Evolutionary conservation across 2,113 vertebrate genomes (phyloP).

Genomic region (Nerophis lumbriciformis): DNA sequence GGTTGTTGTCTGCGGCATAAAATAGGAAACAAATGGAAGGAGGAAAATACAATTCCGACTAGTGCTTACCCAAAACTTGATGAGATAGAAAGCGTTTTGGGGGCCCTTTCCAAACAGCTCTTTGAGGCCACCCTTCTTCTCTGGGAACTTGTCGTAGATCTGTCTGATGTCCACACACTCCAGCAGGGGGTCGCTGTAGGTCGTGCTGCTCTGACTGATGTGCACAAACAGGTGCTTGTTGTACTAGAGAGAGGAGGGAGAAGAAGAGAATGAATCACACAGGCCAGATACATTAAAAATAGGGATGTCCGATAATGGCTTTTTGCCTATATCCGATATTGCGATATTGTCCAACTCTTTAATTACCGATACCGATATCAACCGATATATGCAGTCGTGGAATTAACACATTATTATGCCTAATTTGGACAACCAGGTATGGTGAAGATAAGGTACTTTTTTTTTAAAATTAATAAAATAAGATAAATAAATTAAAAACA

Average conservation of each 20-base stretch:
- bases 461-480: too few species aligned
- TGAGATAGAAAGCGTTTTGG: conserved; percentile 95
- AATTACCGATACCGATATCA: too few species aligned
- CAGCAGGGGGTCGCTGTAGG: conserved; percentile 90
- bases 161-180: conserved; percentile 97
- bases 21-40: not conserved
- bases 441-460: too few species aligned
- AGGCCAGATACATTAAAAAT: not conserved
- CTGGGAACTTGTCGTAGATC: conserved; percentile 98
- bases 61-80: conserved; percentile 96
- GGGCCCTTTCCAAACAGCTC: conserved; percentile 94
- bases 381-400: too few species aligned
- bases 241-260: conserved; percentile 73
- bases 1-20: too few species aligned
- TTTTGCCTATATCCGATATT: too few species aligned
- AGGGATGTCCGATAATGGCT: too few species aligned
- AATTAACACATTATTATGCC: too few species aligned
- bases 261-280: not conserved
- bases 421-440: too few species aligned
- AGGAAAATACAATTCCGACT: not conserved
- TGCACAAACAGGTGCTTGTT: conserved; percentile 99
- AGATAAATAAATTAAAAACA: too few species aligned
- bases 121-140: conserved; percentile 97
- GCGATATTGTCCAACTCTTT: too few species aligned
- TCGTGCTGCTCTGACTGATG: conserved; percentile 88